A percentile compares a stretch with the other conserved stretches of the same genome.
Evolutionary conservation across 2,113 vertebrate genomes (phyloP).

Genomic region (Cephalopterus ornatus): DNA sequence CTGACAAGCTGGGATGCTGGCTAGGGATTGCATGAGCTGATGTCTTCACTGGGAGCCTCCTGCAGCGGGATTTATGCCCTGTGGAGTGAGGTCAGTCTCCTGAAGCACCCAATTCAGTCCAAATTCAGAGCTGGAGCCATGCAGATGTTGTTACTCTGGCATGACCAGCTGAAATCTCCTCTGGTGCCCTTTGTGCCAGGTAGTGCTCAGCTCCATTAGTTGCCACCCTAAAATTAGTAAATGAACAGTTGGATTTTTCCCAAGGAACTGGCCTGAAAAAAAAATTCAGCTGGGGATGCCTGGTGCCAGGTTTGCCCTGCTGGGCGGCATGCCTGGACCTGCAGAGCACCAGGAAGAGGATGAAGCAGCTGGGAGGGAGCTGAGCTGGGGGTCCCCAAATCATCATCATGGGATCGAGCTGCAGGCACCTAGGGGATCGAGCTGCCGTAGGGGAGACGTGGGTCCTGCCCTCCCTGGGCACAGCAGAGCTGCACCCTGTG

Average conservation of each 20-base stretch:
- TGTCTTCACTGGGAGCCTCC: background rate
- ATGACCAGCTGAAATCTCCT: background rate
- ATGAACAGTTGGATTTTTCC: background rate
- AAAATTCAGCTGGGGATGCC: background rate
- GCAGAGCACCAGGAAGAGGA: background rate
- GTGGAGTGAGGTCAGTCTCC: background rate
- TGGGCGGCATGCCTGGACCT: background rate
- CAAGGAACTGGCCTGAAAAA: background rate
- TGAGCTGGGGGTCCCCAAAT: background rate
- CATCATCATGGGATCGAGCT: rapidly evolving
- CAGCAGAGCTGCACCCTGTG: background rate
- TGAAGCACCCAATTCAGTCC: background rate
- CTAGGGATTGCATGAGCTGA: background rate
- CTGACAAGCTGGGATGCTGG: background rate
- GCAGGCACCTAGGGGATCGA: background rate
- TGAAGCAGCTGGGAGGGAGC: background rate
- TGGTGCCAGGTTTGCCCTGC: background rate
- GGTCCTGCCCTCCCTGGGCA: background rate
- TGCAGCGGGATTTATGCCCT: background rate
- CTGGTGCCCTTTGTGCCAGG: constrained; percentile 5
- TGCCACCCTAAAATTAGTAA: background rate
- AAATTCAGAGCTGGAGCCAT: background rate
- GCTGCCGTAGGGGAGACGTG: rapidly evolving
- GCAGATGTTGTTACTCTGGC: background rate
- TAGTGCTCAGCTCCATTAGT: background rate